Percentiles rank a stretch among this genome's conserved stretches.
These are phyloP conservation scores for Crossaster papposus DNA, from an alignment of 53 echinoderm and acorn worm genomes.

Conservation along the genomic window DNA sequence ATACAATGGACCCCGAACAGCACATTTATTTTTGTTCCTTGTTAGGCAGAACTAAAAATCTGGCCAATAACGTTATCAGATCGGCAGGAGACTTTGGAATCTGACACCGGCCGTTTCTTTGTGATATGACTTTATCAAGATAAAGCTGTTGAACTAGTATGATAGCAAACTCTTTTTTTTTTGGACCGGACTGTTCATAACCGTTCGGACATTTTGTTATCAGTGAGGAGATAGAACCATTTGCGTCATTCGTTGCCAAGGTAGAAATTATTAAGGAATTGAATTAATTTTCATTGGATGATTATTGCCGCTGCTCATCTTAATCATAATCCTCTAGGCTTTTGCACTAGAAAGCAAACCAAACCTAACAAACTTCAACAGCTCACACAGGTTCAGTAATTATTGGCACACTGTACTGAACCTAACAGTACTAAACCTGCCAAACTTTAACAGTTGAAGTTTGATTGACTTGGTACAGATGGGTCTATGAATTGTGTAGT, in stretches of 20 bases:
- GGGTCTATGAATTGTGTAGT: no score
- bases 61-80: neutral
- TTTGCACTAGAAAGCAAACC: no score
- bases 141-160: neutral
- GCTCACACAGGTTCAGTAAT: no score
- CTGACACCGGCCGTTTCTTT: neutral
- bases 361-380: no score
- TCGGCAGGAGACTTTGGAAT: constrained; percentile 29
- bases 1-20: neutral
- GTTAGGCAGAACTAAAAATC: neutral
- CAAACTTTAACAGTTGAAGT: no score
- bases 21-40: neutral
- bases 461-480: no score
- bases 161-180: no score
- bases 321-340: no score
- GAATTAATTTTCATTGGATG: neutral
- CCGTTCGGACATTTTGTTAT: neutral
- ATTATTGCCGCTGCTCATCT: neutral
- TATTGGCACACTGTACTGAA: no score
- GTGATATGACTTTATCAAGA: neutral
- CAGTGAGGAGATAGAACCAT: neutral
- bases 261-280: neutral
- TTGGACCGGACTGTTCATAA: no score
- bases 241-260: neutral
- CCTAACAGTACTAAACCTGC: no score